Evolutionary conservation across 2,797 vertebrate species (phyloP), one percentile per base, ranked within the genome.

Genomic region (Telmatherina bonti): DNA sequence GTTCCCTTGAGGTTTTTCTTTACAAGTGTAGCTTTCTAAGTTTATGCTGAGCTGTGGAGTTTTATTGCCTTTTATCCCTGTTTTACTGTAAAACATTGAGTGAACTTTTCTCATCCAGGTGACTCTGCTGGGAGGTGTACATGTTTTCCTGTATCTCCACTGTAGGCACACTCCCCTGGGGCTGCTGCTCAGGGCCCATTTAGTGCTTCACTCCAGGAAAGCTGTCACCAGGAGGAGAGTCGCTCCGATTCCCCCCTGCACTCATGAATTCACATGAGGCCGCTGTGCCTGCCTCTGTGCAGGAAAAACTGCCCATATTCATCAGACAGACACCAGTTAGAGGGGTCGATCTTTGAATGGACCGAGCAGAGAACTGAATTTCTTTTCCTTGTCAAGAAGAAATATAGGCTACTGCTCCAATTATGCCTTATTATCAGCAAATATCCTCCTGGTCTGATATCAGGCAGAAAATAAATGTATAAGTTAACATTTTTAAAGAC

Each of bases 181-280:
- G 67, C 36, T 26, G 56, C 77, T 76, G 81, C 77, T 84, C 78
- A 56, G 8, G 35, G 68, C 78, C 67, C 76, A 86, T 87, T 88
- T 81, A 73, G 74, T 67, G 67, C 75, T 75, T 81, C 63, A 72
- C 82, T 87, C 72, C 70, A 73, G 74, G 75, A 81, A 68, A 85
- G 84, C 83, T 86, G 88, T 88, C 86, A 82, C 70, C 58, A 41
- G 5, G 67, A 71, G 60, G 45, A 67, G 63, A 69, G 62, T 70
- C 64, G n/a, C 72, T 72, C 22, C 66, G 54, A 60, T 29, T 22
- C 29, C 20, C 30, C 30, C 54, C 45, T 56, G 67, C 8, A 43
- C 83, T 87, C 80, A 86, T 90, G 82, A 88, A 91, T 90, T 85
- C 78, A 85, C 85, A 89, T 87, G 79, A 89, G 81, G 62, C 61